Evolutionary conservation across 2,797 vertebrate species (phyloP).

Genomic region (Trematomus bernacchii): DNA sequence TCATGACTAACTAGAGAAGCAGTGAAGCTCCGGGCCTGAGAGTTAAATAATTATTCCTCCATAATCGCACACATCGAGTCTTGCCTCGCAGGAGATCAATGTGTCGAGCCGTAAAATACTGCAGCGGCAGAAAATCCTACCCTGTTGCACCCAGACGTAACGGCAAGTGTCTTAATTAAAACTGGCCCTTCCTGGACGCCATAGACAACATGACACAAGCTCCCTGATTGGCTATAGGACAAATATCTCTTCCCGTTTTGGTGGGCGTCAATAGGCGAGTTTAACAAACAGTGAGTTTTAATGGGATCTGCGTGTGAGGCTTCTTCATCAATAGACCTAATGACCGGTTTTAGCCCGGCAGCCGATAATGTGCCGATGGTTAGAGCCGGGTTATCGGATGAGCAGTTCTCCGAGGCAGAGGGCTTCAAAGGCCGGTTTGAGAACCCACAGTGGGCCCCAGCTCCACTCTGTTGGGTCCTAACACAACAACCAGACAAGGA

Average conservation of each 20-base stretch:
- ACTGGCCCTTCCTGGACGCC: conserved; percentile 59
- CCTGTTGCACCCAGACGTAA: conserved; percentile 20
- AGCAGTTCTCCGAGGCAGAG: conserved; percentile 20
- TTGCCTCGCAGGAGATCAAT: conserved; percentile 51
- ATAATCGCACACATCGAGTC: conserved; percentile 15
- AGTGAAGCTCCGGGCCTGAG: not conserved
- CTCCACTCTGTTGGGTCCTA: not conserved
- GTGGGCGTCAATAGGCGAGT: conserved; percentile 69
- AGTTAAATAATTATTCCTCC: conserved; percentile 34
- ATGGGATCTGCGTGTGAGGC: conserved; percentile 64
- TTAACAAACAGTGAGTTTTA: conserved; percentile 71
- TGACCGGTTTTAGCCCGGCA: conserved; percentile 50
- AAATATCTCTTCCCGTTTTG: conserved; percentile 75
- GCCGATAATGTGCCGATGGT: conserved; percentile 58
- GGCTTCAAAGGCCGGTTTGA: conserved; percentile 31
- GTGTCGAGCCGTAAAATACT: conserved; percentile 65
- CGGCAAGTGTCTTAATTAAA: conserved; percentile 68
- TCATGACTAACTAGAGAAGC: not conserved
- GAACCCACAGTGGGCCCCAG: not conserved
- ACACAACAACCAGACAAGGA: not conserved
- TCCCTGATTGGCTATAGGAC: conserved; percentile 75
- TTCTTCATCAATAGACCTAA: conserved; percentile 66
- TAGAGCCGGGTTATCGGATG: conserved; percentile 50
- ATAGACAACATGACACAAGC: conserved; percentile 71
- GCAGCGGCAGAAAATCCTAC: conserved; percentile 46